Base-by-base conservation (phyloP, 2,113 vertebrate species). In the Stegostoma tigrinum region DNA sequence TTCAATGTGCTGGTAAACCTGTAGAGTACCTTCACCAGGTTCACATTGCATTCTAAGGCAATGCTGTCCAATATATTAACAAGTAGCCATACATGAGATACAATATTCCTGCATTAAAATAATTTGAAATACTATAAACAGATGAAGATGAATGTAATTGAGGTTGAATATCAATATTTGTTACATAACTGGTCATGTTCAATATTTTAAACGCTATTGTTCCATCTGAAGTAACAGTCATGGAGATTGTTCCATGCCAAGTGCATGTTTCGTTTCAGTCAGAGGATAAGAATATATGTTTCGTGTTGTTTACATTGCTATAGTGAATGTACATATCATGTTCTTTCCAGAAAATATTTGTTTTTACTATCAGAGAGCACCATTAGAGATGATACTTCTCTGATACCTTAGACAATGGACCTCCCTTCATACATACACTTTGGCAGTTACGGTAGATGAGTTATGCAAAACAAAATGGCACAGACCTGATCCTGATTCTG, bases 81-180 rank as follows among this genome's bases (percentile, higher is more conserved):
- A 8, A 61, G 12, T 61, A 61, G 10, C 55, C 55, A 61, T 12
- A 61, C 55, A 61, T 61, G 55, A 89, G 48, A 89, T 89, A 48
- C 14, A 48, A 80, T 15, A 80, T 2, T 55, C 19, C 52, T 55
- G 86, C n/a, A 48, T 14, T 52, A 48, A 89, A 15, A 80, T 38
- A 55, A 52, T 52, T 87, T 38, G 85, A 52, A 87, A 45, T 45
- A 6, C 42, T 52, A 89, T 55, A 89, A 89, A 52, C 52, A 89
- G 48, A 89, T 89, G 23, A 89, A 89, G 86, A 48, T 89, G 86
- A 48, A 55, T 89, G 86, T 87, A 42, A 21, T 86, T 86, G 45
- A 86, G 19, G n/a, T 7, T 86, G 85, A 45, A 87, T 24, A 24
- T 27, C 48, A 48, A 89, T 89, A 89, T 55, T 89, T 55, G 55